Conservation (phyloP, 2,888 invertebrate species). For the Anaspis maculata region DNA sequence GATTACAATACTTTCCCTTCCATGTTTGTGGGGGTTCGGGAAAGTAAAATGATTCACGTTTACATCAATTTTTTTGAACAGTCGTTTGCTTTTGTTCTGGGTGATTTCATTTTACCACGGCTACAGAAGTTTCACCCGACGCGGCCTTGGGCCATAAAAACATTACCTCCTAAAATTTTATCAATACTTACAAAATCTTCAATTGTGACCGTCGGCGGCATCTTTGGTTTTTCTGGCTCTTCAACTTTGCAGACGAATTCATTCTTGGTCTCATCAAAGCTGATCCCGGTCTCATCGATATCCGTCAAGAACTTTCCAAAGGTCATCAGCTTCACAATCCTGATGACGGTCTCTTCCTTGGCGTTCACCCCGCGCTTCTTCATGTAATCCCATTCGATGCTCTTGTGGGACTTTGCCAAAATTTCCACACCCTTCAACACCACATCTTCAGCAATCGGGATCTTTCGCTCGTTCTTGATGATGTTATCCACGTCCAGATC, state of each 20-base stretch:
- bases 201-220: conserved; percentile 11
- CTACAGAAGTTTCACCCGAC: too few species aligned
- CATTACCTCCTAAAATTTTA: too few species aligned
- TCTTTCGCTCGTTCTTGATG: conserved; percentile 48
- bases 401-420: conserved; percentile 58
- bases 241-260: conserved; percentile 28
- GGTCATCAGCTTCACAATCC: conserved; percentile 68
- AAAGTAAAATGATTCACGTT: too few species aligned
- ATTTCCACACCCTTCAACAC: conserved; percentile 62
- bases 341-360: conserved; percentile 64
- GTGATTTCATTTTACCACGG: too few species aligned
- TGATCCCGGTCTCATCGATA: conserved; percentile 58
- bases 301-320: conserved; percentile 66
- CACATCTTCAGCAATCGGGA: conserved; percentile 70
- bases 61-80: too few species aligned
- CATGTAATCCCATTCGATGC: conserved; percentile 61
- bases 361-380: conserved; percentile 47
- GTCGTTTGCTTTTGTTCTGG: too few species aligned
- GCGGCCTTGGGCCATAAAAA: too few species aligned
- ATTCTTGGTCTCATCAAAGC: conserved; percentile 48
- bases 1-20: too few species aligned
- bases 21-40: too few species aligned
- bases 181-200: conserved; percentile 19
- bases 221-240: conserved; percentile 21
- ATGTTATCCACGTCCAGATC: conserved; percentile 38